Evolutionary conservation across 2,888 invertebrate genomes (phyloP), one percentile per base, ranked within the genome.

Genomic region (Shargacucullia verbasci): DNA sequence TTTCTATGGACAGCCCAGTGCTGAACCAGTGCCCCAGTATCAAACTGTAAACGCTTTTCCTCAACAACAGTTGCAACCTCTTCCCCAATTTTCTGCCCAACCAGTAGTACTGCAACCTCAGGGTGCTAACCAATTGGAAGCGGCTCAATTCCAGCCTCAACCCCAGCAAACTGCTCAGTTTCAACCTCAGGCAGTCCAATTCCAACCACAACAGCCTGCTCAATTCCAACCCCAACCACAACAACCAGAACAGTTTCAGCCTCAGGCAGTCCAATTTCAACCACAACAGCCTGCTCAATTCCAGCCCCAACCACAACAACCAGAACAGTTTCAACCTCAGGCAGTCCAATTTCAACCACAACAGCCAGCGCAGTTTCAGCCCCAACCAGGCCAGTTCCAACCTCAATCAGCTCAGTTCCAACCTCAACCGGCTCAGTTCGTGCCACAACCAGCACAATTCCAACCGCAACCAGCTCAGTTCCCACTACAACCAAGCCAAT

Each of bases 101-200:
- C 75, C 79, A 0, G 46, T 78, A 12, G 62, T 80, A 0, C 43
- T 81, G 8, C 83, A 78, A 58, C 73, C 78, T 15, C 82, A 82
- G 59, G 53, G 34, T 25, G 57, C 35, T 15, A 67, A 71, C 13
- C 68, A 67, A 44, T 35, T 60, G 11, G 64, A 70, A 35, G 52
- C 70, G 0, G 53, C 39, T 33, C 59, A 74, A 29, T 59, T 49
- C 37, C 64, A 71, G 41, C 37, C 65, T 25, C 66, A 75, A 12
- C 63, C 76, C 27, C 60, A 14, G 27, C 54, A 52, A 37, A 55
- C 37, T 29, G 60, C 14, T 2, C 29, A 10, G 20, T 48, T 54
- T 14, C 54, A 31, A 33, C 61, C 71, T 47, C 64, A 61, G 29
- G 63, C 54, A 46, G 59, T 53, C 40, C 73, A 70, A 37, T 57